A percentile compares a stretch with the other conserved stretches of the same genome.
Evolutionary conservation across 2,888 invertebrate genomes (phyloP).

Genomic region (Strigamia maritima): DNA sequence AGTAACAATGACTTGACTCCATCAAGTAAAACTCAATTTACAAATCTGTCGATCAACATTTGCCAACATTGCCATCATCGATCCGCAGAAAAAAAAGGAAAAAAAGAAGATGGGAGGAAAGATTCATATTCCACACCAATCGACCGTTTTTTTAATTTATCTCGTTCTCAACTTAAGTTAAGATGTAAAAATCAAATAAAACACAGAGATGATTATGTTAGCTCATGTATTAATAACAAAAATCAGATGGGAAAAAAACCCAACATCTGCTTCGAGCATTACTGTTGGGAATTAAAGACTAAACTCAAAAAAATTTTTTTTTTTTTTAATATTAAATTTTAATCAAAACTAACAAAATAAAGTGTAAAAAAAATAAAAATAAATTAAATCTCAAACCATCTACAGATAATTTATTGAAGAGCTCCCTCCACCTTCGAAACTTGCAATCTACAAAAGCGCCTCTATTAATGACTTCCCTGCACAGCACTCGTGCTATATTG

Average conservation of each 20-base stretch:
- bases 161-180: not conserved
- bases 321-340: not conserved
- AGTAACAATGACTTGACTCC: not conserved
- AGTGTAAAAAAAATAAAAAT: not conserved
- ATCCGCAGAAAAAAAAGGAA: not conserved
- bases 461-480: constrained; percentile 1
- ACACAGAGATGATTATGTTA: not conserved
- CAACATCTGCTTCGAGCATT: constrained; percentile 4
- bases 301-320: not conserved
- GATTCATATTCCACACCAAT: constrained; percentile 5
- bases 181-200: not conserved
- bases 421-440: not conserved
- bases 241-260: not conserved
- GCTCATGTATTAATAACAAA: constrained; percentile 15
- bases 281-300: not conserved
- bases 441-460: not conserved
- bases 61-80: constrained; percentile 6
- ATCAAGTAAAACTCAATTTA: constrained; percentile 7
- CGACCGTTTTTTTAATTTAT: constrained; percentile 2
- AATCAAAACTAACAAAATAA: not conserved
- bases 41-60: constrained; percentile 27
- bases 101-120: not conserved
- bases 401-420: not conserved
- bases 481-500: not conserved
- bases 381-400: not conserved